Evolutionary conservation across 2,113 vertebrate species (phyloP).

Genomic region (human (Homo sapiens)): DNA sequence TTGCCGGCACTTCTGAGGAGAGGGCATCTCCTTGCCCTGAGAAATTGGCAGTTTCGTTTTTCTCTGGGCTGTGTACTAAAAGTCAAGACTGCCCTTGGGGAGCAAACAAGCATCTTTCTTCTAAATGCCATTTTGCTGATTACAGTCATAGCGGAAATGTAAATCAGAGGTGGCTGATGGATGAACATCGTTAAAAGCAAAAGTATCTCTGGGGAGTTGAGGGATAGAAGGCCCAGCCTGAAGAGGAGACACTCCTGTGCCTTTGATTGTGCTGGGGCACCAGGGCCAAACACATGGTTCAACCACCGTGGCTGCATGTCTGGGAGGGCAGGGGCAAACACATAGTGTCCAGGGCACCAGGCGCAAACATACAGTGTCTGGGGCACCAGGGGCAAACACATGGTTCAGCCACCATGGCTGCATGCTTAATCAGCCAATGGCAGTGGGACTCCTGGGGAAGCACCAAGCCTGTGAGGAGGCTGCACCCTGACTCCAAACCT

Average conservation of each 20-base stretch:
- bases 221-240: not conserved
- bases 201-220: not conserved
- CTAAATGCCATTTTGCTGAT: constrained; percentile 55
- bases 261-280: not conserved
- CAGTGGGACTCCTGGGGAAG: not conserved
- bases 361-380: no score
- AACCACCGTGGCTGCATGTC: accelerated
- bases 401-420: no score
- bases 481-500: not conserved
- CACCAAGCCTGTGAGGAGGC: not conserved
- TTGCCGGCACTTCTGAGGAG: not conserved
- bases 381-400: no score
- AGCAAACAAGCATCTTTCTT: constrained; percentile 36
- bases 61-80: not conserved
- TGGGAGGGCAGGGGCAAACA: no score
- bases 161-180: constrained; percentile 51
- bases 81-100: constrained; percentile 51
- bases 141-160: constrained; percentile 27
- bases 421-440: accelerated
- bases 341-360: no score
- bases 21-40: not conserved
- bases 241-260: no score
- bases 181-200: not conserved
- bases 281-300: not conserved
- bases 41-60: constrained; percentile 4